These are phyloP conservation scores for Andrena bucephala DNA, from an alignment of 2,888 invertebrate species.

Conservation along the genomic window DNA sequence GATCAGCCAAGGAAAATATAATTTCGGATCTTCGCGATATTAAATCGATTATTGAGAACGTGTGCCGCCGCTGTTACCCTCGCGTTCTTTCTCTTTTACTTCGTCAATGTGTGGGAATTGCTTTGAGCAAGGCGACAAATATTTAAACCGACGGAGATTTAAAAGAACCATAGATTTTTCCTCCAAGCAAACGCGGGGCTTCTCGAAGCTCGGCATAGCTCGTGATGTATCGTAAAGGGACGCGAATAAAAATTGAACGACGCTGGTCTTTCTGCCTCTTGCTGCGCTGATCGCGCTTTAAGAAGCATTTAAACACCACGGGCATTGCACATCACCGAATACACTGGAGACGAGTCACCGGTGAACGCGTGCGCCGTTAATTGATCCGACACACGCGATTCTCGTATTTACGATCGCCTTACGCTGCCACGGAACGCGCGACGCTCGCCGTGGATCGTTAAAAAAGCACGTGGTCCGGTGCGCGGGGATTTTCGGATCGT, in stretches of 20 bases:
- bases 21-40: background rate
- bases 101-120: too few species aligned
- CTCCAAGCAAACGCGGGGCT: background rate
- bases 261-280: conserved; percentile 3
- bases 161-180: background rate
- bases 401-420: conserved; percentile 37
- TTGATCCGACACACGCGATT: conserved; percentile 54
- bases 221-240: background rate
- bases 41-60: too few species aligned
- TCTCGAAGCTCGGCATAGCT: background rate
- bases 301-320: conserved; percentile 35
- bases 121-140: too few species aligned
- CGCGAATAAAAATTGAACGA: conserved; percentile 29
- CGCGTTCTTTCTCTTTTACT: too few species aligned
- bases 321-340: conserved; percentile 48
- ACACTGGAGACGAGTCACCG: conserved; percentile 23
- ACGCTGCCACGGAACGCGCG: background rate
- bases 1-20: conserved; percentile 2
- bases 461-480: background rate
- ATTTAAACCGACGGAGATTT: too few species aligned
- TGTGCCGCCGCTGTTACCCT: too few species aligned
- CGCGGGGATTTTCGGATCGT: conserved; percentile 22
- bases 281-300: conserved; percentile 44
- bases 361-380: conserved; percentile 37
- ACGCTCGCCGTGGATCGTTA: conserved; percentile 12